These are phyloP conservation scores for Antennarius maculatus DNA, from an alignment of 2,797 vertebrate species.

Conservation along the genomic window DNA sequence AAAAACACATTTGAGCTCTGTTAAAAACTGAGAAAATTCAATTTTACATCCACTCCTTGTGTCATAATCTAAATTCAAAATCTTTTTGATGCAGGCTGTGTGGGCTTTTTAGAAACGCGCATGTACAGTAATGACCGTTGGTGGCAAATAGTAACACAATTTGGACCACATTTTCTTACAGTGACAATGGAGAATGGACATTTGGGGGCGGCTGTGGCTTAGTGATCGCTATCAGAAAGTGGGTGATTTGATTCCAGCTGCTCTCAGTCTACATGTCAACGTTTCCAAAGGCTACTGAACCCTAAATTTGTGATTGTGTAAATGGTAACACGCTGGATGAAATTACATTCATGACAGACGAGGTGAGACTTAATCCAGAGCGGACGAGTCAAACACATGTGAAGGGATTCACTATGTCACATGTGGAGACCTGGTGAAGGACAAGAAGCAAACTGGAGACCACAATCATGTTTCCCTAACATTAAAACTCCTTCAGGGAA, in stretches of 20 bases:
- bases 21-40: too few relatives aligned
- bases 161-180: conserved; percentile 22
- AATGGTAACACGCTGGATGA: conserved; percentile 5
- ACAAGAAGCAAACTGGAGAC: conserved; percentile 28
- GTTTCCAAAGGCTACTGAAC: too few relatives aligned
- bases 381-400: conserved; percentile 27
- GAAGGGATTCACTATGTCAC: conserved; percentile 26
- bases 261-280: too few relatives aligned
- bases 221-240: too few relatives aligned
- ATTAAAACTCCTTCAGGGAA: conserved; percentile 3
- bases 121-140: too few relatives aligned
- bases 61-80: too few relatives aligned
- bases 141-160: background rate
- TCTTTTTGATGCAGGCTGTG: too few relatives aligned
- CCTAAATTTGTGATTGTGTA: too few relatives aligned
- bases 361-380: conserved; percentile 24
- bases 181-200: conserved; percentile 12
- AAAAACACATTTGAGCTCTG: too few relatives aligned
- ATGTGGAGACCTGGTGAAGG: conserved; percentile 10
- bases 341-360: conserved; percentile 34
- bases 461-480: conserved; percentile 25
- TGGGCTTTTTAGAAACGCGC: too few relatives aligned
- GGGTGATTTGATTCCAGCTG: too few relatives aligned
- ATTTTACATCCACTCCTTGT: too few relatives aligned
- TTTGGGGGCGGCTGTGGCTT: conserved; percentile 16